These are phyloP conservation scores for Polypterus bichir DNA, from an alignment of 2,113 vertebrate species.

Conservation along the genomic window DNA sequence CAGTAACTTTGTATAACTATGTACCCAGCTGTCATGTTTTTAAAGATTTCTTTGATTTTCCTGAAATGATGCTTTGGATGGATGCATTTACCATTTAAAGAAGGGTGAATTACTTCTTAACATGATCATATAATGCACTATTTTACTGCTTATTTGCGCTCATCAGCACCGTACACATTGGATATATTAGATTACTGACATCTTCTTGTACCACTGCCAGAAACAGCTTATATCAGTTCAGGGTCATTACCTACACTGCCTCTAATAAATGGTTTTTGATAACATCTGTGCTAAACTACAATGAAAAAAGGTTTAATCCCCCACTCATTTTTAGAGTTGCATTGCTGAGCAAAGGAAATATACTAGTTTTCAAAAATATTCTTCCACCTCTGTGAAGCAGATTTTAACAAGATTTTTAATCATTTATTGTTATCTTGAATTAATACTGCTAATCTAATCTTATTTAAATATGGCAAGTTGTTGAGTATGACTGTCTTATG, in stretches of 20 bases:
- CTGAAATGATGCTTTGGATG: too few species aligned
- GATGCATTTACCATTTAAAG: not conserved
- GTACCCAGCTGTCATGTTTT: too few species aligned
- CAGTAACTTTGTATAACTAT: too few species aligned
- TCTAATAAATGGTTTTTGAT: constrained; percentile 50
- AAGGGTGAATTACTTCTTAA: constrained; percentile 4
- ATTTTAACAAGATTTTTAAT: not conserved
- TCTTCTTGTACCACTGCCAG: constrained; percentile 28
- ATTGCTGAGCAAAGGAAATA: constrained; percentile 18
- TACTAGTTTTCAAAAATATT: constrained; percentile 10
- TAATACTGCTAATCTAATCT: too few species aligned
- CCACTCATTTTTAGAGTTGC: constrained; percentile 4
- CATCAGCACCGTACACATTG: constrained; percentile 24
- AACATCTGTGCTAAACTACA: constrained; percentile 42
- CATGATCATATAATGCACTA: constrained; percentile 14
- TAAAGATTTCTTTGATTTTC: too few species aligned
- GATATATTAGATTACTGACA: constrained; percentile 44
- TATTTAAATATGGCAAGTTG: too few species aligned
- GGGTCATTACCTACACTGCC: constrained; percentile 51
- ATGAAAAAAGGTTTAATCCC: constrained; percentile 43
- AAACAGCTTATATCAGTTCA: constrained; percentile 28
- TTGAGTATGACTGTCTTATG: too few species aligned
- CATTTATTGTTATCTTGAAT: too few species aligned
- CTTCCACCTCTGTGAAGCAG: constrained; percentile 10
- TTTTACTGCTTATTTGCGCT: constrained; percentile 34